A percentile compares a stretch with the other conserved stretches of the same genome.
Conservation (phyloP, 1,140 invertebrate species). For the Coboldia fuscipes region DNA sequence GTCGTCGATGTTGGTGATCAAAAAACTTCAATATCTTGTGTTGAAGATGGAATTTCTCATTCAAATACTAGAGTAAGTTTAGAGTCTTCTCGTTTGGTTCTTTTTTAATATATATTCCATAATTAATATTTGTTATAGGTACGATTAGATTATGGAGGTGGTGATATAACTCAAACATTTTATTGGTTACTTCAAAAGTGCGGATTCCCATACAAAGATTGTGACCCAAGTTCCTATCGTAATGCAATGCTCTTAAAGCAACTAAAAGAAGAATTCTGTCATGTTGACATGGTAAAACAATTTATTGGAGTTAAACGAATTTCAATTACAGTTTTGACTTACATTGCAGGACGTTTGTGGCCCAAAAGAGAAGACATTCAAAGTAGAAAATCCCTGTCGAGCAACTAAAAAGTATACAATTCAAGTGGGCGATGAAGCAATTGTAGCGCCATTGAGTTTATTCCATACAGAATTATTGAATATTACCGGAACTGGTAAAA, state of each 20-base stretch:
- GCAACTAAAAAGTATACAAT: slow-evolving; percentile 48
- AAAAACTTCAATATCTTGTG: slow-evolving; percentile 87
- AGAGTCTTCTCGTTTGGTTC: background rate
- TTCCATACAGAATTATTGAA: slow-evolving; percentile 78
- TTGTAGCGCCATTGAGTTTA: slow-evolving; percentile 71
- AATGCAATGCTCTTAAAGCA: slow-evolving; percentile 58
- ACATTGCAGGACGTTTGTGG: slow-evolving; percentile 51
- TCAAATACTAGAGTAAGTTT: slow-evolving; percentile 49
- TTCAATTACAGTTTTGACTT: background rate
- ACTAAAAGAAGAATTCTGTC: slow-evolving; percentile 77
- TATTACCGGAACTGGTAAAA: slow-evolving; percentile 40
- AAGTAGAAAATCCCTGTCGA: slow-evolving; percentile 47
- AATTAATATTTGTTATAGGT: slow-evolving; percentile 15
- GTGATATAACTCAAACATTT: slow-evolving; percentile 69
- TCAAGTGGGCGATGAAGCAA: slow-evolving; percentile 78
- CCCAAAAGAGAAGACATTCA: slow-evolving; percentile 56
- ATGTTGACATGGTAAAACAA: slow-evolving; percentile 50
- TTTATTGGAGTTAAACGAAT: background rate
- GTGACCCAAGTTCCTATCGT: slow-evolving; percentile 41
- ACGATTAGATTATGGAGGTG: slow-evolving; percentile 70
- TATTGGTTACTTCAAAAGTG: slow-evolving; percentile 71
- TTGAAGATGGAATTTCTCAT: slow-evolving; percentile 89
- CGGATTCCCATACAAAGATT: slow-evolving; percentile 69
- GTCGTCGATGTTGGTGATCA: slow-evolving; percentile 90
- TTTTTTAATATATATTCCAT: background rate